Evolutionary conservation across 23 tunicate genomes (phyloP).

Genomic region (Trididemnum miniatum): DNA sequence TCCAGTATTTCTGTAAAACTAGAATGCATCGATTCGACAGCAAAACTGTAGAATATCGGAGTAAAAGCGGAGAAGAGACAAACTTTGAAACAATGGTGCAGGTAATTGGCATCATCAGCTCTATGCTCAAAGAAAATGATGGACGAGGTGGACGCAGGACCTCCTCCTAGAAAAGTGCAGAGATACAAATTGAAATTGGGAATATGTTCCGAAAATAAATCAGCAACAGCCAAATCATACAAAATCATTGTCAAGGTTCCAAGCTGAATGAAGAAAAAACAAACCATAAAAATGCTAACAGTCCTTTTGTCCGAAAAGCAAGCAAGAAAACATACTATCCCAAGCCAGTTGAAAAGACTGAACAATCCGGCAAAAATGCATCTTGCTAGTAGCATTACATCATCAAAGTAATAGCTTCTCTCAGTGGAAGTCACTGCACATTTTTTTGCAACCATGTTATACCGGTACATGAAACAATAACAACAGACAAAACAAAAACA

Average conservation of each 20-base stretch:
- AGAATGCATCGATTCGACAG: too few species aligned
- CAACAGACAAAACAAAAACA: too few species aligned
- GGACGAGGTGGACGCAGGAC: neutral
- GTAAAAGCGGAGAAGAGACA: neutral
- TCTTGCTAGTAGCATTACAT: neutral
- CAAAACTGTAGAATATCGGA: too few species aligned
- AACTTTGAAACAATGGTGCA: neutral
- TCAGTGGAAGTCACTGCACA: too few species aligned
- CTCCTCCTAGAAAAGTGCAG: neutral
- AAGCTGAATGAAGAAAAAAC: neutral
- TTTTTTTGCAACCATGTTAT: too few species aligned
- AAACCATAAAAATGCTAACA: neutral
- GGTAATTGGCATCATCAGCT: neutral
- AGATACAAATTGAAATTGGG: neutral
- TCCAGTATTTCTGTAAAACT: too few species aligned
- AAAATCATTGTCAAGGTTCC: neutral
- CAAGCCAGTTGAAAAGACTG: neutral
- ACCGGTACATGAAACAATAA: too few species aligned
- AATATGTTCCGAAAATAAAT: neutral
- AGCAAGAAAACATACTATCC: neutral
- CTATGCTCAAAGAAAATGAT: neutral
- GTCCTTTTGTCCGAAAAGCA: neutral
- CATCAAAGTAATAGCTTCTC: neutral
- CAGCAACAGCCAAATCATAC: neutral
- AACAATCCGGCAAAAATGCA: slow-evolving; percentile 5